Evolutionary conservation across 2,113 vertebrate genomes (phyloP), one percentile per base, ranked within the genome.

Genomic region (Cyanistes caeruleus): DNA sequence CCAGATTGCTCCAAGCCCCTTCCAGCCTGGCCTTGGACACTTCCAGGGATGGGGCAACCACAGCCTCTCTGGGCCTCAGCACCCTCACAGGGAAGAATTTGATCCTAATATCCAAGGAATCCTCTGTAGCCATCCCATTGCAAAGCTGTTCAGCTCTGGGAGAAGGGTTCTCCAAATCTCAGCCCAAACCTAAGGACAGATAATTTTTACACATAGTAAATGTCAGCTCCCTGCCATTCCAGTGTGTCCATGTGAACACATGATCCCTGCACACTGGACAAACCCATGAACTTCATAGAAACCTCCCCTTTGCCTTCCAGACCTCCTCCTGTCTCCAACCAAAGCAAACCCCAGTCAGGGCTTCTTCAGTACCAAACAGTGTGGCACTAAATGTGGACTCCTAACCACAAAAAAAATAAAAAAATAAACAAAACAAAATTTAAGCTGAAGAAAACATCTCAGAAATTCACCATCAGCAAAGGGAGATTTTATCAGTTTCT

Each of bases 401-500:
- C 46, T 84, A 65, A 90, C 15, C 33, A 51, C 37, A 78, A 13
- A 19, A 53, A n/a, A 22, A 44, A n/a, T n/a, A n/a, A n/a, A n/a
- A n/a, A n/a, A n/a, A n/a, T n/a, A n/a, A n/a, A n/a, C n/a, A n/a
- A n/a, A n/a, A n/a, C n/a, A 55, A 63, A 30, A 9, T 6, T 69
- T 30, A 41, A 75, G 5, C 10, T 64, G 44, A 91, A 84, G 69
- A 64, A 89, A 94, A 91, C 25, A 91, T 75, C 25, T 93, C 76
- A 94, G 77, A 97, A 95, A 95, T 82, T 60, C 37, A 91, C 27
- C 25, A 87, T n/a, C 44, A 84, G 39, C 76, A 89, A 81, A 72
- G 24, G 10, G 41, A 91, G 77, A 89, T 87, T 87, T 91, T 91
- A 96, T 91, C 95, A 41, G 8, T 74, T 81, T 72, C 41, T 84